A percentile compares a stretch with the other conserved stretches of the same genome.
These are phyloP conservation scores for Drosophila auraria DNA, from an alignment of 1,140 invertebrate species.

Conservation along the genomic window DNA sequence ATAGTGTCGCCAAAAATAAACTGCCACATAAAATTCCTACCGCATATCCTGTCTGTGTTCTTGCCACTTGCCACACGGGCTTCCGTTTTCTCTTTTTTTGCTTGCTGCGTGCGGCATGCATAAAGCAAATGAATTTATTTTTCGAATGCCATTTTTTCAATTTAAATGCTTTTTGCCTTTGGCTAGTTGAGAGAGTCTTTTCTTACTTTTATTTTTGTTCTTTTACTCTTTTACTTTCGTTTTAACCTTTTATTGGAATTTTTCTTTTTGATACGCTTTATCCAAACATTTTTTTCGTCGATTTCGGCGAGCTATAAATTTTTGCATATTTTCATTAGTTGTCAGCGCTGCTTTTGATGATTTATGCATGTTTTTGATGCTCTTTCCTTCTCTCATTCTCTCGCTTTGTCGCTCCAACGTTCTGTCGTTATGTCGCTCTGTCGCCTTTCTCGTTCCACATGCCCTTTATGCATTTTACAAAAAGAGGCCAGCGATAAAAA, in stretches of 20 bases:
- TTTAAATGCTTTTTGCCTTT: slow-evolving; percentile 65
- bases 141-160: slow-evolving; percentile 66
- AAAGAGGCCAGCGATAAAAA: slow-evolving; percentile 19
- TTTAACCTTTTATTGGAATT: slow-evolving; percentile 36
- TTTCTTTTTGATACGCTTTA: slow-evolving; percentile 42
- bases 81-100: slow-evolving; percentile 27
- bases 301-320: slow-evolving; percentile 71
- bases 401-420: not conserved
- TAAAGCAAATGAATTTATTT: slow-evolving; percentile 82
- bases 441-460: slow-evolving; percentile 9
- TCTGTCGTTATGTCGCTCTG: not conserved
- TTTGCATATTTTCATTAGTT: slow-evolving; percentile 83
- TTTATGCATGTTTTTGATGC: slow-evolving; percentile 82
- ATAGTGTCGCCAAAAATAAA: slow-evolving; percentile 82
- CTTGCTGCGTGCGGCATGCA: slow-evolving; percentile 49
- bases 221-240: slow-evolving; percentile 14
- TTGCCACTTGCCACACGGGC: slow-evolving; percentile 47
- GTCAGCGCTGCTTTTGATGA: slow-evolving; percentile 81
- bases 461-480: slow-evolving; percentile 43
- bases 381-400: slow-evolving; percentile 24
- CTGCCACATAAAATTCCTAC: slow-evolving; percentile 78
- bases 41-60: slow-evolving; percentile 66
- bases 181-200: slow-evolving; percentile 28
- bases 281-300: slow-evolving; percentile 43
- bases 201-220: slow-evolving; percentile 19